Conservation (phyloP, 1,140 invertebrate species). For the Ceratosolen solmsi region DNA sequence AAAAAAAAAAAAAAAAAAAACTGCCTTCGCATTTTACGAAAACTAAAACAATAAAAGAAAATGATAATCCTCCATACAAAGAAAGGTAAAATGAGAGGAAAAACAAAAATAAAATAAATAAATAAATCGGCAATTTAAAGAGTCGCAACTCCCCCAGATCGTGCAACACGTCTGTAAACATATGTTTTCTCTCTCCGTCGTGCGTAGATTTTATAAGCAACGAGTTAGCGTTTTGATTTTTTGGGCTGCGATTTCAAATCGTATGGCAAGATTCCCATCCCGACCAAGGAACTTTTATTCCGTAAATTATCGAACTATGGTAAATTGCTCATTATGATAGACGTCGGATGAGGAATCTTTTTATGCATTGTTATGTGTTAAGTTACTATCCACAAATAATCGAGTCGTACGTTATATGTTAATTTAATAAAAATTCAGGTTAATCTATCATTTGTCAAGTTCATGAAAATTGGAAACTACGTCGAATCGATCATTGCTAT, state of each 20-base stretch:
- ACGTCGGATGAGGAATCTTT: slow-evolving; percentile 5
- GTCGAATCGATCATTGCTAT: slow-evolving; percentile 23
- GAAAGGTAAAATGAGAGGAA: no score
- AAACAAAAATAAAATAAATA: no score
- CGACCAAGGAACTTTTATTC: neutral
- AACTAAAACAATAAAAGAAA: no score
- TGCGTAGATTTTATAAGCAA: no score
- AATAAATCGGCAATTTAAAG: no score
- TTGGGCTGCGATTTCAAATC: no score
- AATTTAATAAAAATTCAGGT: neutral
- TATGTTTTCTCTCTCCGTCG: no score
- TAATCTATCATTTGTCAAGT: neutral
- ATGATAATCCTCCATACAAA: no score
- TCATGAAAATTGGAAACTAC: neutral
- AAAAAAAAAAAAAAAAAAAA: no score
- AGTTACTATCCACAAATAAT: slow-evolving; percentile 18
- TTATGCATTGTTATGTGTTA: slow-evolving; percentile 11
- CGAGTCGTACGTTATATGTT: slow-evolving; percentile 15
- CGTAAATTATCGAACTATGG: neutral
- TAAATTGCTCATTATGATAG: neutral
- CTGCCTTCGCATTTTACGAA: no score
- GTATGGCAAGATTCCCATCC: neutral
- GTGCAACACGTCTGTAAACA: no score
- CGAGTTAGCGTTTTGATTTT: no score
- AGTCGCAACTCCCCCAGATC: neutral